Percentiles rank a stretch among this genome's conserved stretches.
Evolutionary conservation across 2,888 invertebrate species (phyloP).

Genomic region (Drosophila trichaetosa): DNA sequence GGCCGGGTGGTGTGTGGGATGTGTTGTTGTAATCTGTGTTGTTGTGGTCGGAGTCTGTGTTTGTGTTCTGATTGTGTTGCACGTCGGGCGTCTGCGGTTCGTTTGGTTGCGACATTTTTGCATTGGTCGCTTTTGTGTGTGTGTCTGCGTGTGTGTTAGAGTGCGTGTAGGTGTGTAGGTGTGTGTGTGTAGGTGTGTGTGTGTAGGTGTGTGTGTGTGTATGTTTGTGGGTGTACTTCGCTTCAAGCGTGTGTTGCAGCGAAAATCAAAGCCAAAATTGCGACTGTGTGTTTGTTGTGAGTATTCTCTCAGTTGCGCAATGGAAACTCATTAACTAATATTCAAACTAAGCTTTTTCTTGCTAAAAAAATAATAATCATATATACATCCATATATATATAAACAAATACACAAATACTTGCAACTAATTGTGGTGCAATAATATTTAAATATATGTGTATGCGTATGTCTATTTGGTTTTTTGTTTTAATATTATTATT

Average conservation of each 20-base stretch:
- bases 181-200: slow-evolving; percentile 3
- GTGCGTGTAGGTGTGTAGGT: slow-evolving; percentile 21
- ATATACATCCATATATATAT: slow-evolving; percentile 1
- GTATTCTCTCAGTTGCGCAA: slow-evolving; percentile 49
- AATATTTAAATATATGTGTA: slow-evolving; percentile 12
- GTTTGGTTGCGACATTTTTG: slow-evolving; percentile 71
- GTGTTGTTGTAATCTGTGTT: slow-evolving; percentile 46
- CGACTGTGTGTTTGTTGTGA: slow-evolving; percentile 30
- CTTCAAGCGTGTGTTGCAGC: slow-evolving; percentile 40
- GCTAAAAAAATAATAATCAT: slow-evolving; percentile 15
- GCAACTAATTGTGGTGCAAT: slow-evolving; percentile 31
- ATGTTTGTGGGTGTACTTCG: not conserved
- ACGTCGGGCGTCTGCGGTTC: slow-evolving; percentile 49
- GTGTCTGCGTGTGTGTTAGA: slow-evolving; percentile 25
- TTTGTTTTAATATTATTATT: not conserved
- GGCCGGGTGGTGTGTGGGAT: slow-evolving; percentile 34
- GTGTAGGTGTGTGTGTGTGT: slow-evolving; percentile 9
- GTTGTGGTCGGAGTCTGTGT: slow-evolving; percentile 24
- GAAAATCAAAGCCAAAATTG: slow-evolving; percentile 29
- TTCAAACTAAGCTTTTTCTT: slow-evolving; percentile 43
- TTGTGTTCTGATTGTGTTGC: slow-evolving; percentile 53
- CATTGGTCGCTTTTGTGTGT: slow-evolving; percentile 52
- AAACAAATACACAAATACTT: slow-evolving; percentile 12
- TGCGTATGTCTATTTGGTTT: slow-evolving; percentile 21
- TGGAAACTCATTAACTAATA: slow-evolving; percentile 48